A percentile compares a stretch with the other conserved stretches of the same genome.
phyloP scores from a whole-genome alignment of 2,797 vertebrate genomes.

The Fistularia commersonii region DNA sequence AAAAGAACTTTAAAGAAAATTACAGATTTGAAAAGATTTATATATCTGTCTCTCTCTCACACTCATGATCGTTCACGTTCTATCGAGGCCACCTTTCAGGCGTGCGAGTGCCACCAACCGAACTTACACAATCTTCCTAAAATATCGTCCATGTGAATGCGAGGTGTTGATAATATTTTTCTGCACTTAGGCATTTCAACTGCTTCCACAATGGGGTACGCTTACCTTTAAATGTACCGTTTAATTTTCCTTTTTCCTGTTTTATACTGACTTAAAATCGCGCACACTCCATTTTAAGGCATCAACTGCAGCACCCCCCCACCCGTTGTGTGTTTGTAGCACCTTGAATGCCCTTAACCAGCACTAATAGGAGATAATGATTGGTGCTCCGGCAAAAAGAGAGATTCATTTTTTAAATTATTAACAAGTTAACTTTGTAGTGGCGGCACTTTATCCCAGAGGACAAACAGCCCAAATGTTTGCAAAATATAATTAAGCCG shows the following conservation, averaged over 20 bases:
- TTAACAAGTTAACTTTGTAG: conserved; percentile 98
- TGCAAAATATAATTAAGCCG: conserved; percentile 99
- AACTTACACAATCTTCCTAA: no score
- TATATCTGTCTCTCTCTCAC: no score
- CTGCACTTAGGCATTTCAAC: no score
- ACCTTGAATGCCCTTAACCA: conserved; percentile 80
- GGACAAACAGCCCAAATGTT: conserved; percentile 98
- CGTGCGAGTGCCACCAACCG: no score
- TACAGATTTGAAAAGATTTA: no score
- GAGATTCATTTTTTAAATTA: conserved; percentile 81
- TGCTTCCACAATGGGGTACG: no score
- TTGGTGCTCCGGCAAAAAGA: conserved; percentile 75
- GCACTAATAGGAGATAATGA: conserved; percentile 81
- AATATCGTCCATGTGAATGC: no score
- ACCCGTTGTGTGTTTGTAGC: conserved; percentile 51
- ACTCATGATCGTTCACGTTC: no score
- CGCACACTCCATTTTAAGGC: conserved; percentile 48
- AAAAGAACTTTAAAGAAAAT: no score
- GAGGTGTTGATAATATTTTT: no score
- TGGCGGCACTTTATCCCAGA: conserved; percentile 97
- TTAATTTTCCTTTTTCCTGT: conserved; percentile 14
- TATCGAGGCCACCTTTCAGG: no score
- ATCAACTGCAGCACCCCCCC: conserved; percentile 61
- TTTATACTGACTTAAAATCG: conserved; percentile 3
- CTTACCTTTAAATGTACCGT: conserved; percentile 1